Conservation (phyloP, 2,113 vertebrate genomes). For the Vicugna pacos region DNA sequence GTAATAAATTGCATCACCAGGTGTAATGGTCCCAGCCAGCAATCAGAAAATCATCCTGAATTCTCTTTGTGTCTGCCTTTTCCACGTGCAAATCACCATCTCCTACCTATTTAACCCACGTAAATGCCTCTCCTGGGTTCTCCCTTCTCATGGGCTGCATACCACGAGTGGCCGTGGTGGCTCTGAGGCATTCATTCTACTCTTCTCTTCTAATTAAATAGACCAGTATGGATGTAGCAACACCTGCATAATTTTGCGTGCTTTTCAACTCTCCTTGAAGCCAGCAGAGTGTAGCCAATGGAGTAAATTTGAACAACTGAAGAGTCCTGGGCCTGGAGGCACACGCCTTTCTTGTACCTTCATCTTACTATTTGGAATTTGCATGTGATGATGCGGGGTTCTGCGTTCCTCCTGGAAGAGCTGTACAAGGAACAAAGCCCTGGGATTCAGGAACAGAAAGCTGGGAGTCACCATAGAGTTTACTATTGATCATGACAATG, state of each 20-base stretch:
- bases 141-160: background rate
- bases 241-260: background rate
- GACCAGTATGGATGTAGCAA: fast-evolving
- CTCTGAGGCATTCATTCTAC: background rate
- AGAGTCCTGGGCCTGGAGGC: background rate
- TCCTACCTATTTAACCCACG: too few relatives aligned
- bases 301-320: background rate
- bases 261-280: background rate
- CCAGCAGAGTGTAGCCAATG: fast-evolving
- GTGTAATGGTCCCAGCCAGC: background rate
- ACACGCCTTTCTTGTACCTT: background rate
- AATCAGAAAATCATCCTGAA: background rate
- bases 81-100: background rate
- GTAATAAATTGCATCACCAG: background rate
- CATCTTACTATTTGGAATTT: background rate
- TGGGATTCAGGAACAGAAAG: background rate
- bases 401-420: background rate
- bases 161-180: too few relatives aligned
- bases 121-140: background rate
- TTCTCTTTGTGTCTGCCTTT: background rate
- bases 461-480: background rate
- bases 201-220: background rate
- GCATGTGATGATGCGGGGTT: background rate
- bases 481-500: background rate
- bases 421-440: background rate